phyloP scores from a whole-genome alignment of 2,888 invertebrate genomes.

The Noctua comes region DNA sequence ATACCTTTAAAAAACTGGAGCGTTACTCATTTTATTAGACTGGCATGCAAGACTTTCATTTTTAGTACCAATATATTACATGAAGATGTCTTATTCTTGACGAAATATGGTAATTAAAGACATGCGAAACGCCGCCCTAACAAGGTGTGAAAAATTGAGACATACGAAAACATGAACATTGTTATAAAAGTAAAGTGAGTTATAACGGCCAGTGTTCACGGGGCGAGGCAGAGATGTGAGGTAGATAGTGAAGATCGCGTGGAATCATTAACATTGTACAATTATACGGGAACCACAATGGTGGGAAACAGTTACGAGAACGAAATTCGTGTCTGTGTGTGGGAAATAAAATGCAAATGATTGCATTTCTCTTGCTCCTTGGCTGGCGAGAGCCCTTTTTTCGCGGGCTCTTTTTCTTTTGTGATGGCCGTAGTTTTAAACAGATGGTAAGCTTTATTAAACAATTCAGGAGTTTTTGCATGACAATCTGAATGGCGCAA shows the following conservation, averaged over 20 bases:
- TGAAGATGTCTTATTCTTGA: conserved; percentile 46
- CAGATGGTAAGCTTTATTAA: conserved; percentile 56
- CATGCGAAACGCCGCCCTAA: conserved; percentile 59
- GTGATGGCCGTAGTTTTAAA: conserved; percentile 45
- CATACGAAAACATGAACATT: conserved; percentile 57
- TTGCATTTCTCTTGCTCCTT: conserved; percentile 79
- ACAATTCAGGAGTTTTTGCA: conserved; percentile 43
- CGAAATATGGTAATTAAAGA: conserved; percentile 62
- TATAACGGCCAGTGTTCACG: conserved; percentile 62
- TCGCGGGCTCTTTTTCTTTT: conserved; percentile 49
- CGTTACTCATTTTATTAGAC: conserved; percentile 56
- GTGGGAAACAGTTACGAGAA: conserved; percentile 83
- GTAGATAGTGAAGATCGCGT: conserved; percentile 76
- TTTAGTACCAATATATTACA: conserved; percentile 61
- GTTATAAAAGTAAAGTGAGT: conserved; percentile 59
- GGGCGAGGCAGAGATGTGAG: conserved; percentile 66
- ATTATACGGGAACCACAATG: conserved; percentile 82
- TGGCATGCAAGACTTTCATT: conserved; percentile 68
- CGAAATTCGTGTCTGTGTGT: conserved; percentile 79
- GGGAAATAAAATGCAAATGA: conserved; percentile 81
- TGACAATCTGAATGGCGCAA: conserved; percentile 27
- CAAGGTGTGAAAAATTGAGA: conserved; percentile 67
- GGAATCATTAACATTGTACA: conserved; percentile 81
- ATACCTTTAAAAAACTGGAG: conserved; percentile 65
- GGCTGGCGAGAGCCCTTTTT: conserved; percentile 56